Percentiles rank a stretch among this genome's conserved stretches.
Evolutionary conservation across 1,140 invertebrate genomes (phyloP).

Genomic region (Hirudo medicinalis): DNA sequence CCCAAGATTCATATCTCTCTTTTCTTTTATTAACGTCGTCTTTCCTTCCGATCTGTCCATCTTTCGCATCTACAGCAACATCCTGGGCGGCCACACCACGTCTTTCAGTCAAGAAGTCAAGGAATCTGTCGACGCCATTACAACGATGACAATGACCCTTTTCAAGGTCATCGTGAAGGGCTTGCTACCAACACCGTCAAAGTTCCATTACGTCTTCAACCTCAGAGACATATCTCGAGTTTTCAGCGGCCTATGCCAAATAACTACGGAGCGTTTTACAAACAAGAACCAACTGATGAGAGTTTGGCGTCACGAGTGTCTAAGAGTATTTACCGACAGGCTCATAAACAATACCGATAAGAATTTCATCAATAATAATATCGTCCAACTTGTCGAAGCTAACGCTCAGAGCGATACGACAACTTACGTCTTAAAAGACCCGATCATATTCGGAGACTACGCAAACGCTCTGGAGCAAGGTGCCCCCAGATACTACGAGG

Average conservation of each 20-base stretch:
- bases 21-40: constrained; percentile 68
- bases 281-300: constrained; percentile 30
- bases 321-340: constrained; percentile 41
- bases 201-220: constrained; percentile 45
- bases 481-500: constrained; percentile 67
- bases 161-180: constrained; percentile 62
- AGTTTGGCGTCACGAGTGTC: constrained; percentile 42
- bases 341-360: constrained; percentile 55
- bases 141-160: constrained; percentile 62
- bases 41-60: constrained; percentile 55
- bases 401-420: constrained; percentile 31
- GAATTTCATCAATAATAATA: constrained; percentile 29
- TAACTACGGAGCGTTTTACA: constrained; percentile 29
- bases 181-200: constrained; percentile 50
- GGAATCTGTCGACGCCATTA: constrained; percentile 50
- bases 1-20: constrained; percentile 74
- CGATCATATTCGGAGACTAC: constrained; percentile 73
- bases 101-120: constrained; percentile 55
- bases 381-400: constrained; percentile 33
- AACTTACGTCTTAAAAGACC: constrained; percentile 50
- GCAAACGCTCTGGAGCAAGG: constrained; percentile 55
- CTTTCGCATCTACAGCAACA: constrained; percentile 52
- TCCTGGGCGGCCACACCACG: constrained; percentile 60
- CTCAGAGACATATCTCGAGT: constrained; percentile 41
- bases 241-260: constrained; percentile 43